These are phyloP conservation scores for Caenorhabditis remanei DNA, from an alignment of 1,140 invertebrate species.

Conservation along the genomic window DNA sequence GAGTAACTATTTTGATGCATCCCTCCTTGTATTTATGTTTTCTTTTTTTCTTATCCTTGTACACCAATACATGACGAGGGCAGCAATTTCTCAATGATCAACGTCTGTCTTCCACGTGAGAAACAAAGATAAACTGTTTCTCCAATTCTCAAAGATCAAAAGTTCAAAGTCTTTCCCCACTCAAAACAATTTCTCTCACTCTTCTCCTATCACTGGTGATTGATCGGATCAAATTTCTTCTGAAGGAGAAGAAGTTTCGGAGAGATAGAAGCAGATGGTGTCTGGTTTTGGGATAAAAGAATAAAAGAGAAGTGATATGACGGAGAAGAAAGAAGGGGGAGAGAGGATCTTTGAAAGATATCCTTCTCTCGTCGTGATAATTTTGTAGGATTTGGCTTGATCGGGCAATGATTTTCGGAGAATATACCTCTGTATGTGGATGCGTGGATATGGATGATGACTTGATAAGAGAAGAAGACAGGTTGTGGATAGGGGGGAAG, in stretches of 20 bases:
- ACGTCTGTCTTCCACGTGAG: background rate
- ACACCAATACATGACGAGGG: background rate
- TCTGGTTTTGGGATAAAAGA: constrained; percentile 7
- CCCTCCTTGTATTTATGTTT: background rate
- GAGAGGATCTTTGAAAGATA: constrained; percentile 46
- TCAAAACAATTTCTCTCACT: constrained; percentile 10
- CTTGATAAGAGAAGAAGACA: too few species aligned
- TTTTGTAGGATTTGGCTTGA: background rate
- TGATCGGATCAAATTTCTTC: constrained; percentile 42
- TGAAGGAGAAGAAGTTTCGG: background rate
- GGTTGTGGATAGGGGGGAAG: too few species aligned
- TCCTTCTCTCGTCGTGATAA: background rate
- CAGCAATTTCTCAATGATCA: background rate
- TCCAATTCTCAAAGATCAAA: constrained; percentile 38
- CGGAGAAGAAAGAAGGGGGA: background rate
- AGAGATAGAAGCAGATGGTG: background rate
- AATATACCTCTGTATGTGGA: too few species aligned
- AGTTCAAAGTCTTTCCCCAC: constrained; percentile 19
- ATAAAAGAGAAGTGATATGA: too few species aligned
- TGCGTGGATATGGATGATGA: too few species aligned
- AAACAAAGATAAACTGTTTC: background rate
- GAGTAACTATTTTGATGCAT: too few species aligned
- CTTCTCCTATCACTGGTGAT: background rate
- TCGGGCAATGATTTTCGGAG: background rate
- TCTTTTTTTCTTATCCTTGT: background rate